Evolutionary conservation across 2,888 invertebrate genomes (phyloP).

Genomic region (Dorcus parallelipipedus): DNA sequence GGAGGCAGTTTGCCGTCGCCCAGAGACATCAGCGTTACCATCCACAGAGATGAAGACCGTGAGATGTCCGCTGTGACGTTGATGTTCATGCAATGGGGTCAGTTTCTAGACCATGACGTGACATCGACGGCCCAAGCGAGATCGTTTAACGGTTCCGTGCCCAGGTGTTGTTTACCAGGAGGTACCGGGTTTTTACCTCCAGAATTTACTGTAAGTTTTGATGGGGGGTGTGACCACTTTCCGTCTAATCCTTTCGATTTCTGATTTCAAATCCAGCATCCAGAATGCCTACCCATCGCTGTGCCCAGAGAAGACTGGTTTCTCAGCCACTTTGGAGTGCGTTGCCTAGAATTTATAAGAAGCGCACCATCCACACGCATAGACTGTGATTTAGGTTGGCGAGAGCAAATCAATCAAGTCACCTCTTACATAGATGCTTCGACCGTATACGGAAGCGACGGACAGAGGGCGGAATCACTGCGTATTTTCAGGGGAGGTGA

Average conservation of each 20-base stretch:
- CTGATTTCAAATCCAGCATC: conserved; percentile 59
- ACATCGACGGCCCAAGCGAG: conserved; percentile 74
- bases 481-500: conserved; percentile 72
- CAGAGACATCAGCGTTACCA: conserved; percentile 66
- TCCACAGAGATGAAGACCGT: conserved; percentile 63
- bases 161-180: conserved; percentile 68
- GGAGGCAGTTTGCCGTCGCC: conserved; percentile 69
- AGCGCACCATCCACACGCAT: conserved; percentile 77
- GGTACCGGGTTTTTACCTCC: conserved; percentile 59
- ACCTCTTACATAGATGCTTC: conserved; percentile 82
- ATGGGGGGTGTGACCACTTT: too few relatives aligned
- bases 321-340: conserved; percentile 65
- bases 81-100: conserved; percentile 89
- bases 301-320: conserved; percentile 72
- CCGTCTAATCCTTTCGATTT: too few relatives aligned
- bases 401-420: conserved; percentile 82
- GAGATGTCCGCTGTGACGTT: conserved; percentile 69
- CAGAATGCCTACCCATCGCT: conserved; percentile 79
- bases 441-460: conserved; percentile 76
- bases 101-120: conserved; percentile 85
- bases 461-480: conserved; percentile 68
- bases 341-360: conserved; percentile 79
- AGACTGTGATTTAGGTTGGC: conserved; percentile 76
- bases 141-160: conserved; percentile 75
- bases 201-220: conserved; percentile 57